These are phyloP conservation scores for Emydoidea blandingii DNA, from an alignment of 2,797 vertebrate genomes.

Conservation along the genomic window DNA sequence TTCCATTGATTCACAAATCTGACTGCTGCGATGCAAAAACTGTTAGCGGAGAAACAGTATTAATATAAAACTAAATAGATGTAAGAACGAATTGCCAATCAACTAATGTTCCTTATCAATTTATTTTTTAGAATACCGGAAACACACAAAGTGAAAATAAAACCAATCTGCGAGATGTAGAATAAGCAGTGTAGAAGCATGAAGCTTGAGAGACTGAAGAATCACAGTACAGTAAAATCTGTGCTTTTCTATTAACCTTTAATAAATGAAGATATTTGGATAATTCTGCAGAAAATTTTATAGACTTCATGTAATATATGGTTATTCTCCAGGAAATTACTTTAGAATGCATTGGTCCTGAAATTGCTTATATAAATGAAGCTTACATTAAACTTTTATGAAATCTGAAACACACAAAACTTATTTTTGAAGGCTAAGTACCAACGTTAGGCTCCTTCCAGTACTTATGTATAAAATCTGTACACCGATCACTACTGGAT, in stretches of 20 bases:
- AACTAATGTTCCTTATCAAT: slow-evolving; percentile 58
- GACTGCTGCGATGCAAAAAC: not conserved
- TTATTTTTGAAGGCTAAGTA: not conserved
- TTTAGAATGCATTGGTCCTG: slow-evolving; percentile 57
- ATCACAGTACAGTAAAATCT: slow-evolving; percentile 33
- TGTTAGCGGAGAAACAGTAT: not conserved
- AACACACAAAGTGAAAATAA: slow-evolving; percentile 65
- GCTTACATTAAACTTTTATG: not conserved
- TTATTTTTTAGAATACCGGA: slow-evolving; percentile 71
- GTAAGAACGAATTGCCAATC: slow-evolving; percentile 31
- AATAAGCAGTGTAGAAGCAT: slow-evolving; percentile 55
- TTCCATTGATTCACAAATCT: not conserved
- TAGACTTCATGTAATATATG: not conserved
- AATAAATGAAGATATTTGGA: slow-evolving; percentile 21
- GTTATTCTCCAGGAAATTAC: slow-evolving; percentile 35
- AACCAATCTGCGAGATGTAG: slow-evolving; percentile 42
- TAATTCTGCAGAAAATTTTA: slow-evolving; percentile 20
- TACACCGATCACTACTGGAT: not conserved
- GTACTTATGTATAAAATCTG: not conserved
- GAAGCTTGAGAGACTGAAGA: slow-evolving; percentile 55
- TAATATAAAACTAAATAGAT: not conserved
- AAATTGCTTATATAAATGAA: slow-evolving; percentile 46
- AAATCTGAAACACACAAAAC: not conserved
- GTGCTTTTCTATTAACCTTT: slow-evolving; percentile 49
- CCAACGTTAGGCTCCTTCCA: not conserved